Percentiles rank a stretch among this genome's conserved stretches.
These are phyloP conservation scores for Philhelius pedissequus DNA, from an alignment of 2,888 invertebrate species.

Conservation along the genomic window DNA sequence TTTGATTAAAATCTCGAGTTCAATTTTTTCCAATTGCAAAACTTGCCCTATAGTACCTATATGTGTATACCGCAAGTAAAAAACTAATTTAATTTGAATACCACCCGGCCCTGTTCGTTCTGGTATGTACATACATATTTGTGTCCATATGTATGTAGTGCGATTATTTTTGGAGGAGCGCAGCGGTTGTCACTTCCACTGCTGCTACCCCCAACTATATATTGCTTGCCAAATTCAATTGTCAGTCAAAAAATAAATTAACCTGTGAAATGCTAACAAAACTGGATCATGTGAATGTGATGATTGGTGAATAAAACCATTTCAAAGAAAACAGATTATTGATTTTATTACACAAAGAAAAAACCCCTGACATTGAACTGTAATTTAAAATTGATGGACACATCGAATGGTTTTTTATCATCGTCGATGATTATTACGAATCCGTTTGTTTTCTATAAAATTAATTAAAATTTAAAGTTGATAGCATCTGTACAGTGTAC, in stretches of 20 bases:
- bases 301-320: background rate
- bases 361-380: conserved; percentile 19
- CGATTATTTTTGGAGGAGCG: conserved; percentile 6
- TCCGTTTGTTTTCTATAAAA: background rate
- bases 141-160: background rate
- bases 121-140: too few species aligned
- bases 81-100: background rate
- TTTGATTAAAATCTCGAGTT: too few species aligned
- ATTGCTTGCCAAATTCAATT: conserved; percentile 20
- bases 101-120: background rate
- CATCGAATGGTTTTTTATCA: background rate
- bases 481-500: background rate
- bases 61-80: too few species aligned
- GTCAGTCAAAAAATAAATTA: conserved; percentile 22
- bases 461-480: background rate
- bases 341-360: background rate
- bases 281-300: conserved; percentile 11
- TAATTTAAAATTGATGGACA: background rate
- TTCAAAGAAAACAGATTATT: background rate
- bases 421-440: background rate
- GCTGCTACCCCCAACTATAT: background rate
- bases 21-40: too few species aligned
- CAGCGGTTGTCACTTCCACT: background rate
- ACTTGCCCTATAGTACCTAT: too few species aligned
- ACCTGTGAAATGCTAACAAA: background rate